Base-by-base conservation (phyloP, 2,113 vertebrate genomes). In the Rhizomys pruinosus region DNA sequence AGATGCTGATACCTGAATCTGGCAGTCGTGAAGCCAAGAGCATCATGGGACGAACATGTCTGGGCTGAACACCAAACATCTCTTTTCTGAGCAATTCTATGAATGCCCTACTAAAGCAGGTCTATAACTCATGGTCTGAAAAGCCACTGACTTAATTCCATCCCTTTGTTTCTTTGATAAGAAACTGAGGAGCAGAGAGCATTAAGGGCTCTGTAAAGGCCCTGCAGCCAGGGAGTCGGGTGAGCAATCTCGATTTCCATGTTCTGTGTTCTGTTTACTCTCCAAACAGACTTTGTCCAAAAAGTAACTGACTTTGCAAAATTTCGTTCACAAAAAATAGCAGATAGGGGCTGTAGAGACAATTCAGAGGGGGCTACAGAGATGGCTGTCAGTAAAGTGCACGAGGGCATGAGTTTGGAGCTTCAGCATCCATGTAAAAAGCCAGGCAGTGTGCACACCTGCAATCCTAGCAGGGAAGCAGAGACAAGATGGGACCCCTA, bases 81-180 rank as follows among this genome's bases (percentile, higher is more conserved):
- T 96, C 72, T 92, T 42, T 29, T 63, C 74, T 37, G 57, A 81
- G 42, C n/a, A 39, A 57, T 44, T 85, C 68, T 52, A 73, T 73
- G 17, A 68, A 74, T 59, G 73, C 47, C 82, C 74, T 87, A 88
- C 42, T 59, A 55, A 63, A 81, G 68, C 69, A 57, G 72, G 86
- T 84, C 82, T 66, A 13, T 47, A 78, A 73, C 79, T 89, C 68
- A n/a, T 1, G 22, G 71, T 44, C 76, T 89, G 68, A 82, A 92
- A 94, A 91, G 74, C 47, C 52, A 87, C 17, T 32, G 34, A 61
- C 23, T 66, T 79, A 39, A 79, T 89, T 34, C 61, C 23, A 68
- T 73, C 59, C 64, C 68, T 90, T 89, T 57, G 89, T 64, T 89
- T 91, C 73, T 55, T 10, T 69, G 52, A 61, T 29, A 86, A n/a